Base-by-base conservation (phyloP, 2,888 invertebrate species). In the Matsumyia berberina region DNA sequence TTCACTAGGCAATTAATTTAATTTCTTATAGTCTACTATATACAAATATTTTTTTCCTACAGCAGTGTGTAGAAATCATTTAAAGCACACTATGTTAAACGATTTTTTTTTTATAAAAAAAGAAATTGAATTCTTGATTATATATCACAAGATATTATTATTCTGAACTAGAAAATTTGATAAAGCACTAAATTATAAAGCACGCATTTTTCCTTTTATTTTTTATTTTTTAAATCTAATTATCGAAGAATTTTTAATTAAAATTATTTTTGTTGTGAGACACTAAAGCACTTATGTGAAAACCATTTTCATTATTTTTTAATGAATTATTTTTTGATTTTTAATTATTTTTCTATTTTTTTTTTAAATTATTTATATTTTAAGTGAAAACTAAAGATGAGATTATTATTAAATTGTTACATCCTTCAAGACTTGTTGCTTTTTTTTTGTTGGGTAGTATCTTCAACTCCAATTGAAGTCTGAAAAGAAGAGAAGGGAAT, bases 261-360 rank as follows among this genome's bases (percentile, higher is more conserved):
- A 67, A 72, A 60, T 42, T 74, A 64, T 29, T 77, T 51, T 66
- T 76, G 42, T 81, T 81, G 76, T 86, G 85, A 66, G 69, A 81
- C 70, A 81, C 81, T 86, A 86, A 86, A 86, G 86, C 86, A 86
- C 86, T 86, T 86, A 77, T 86, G 86, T 86, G 86, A 86, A 81
- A 86, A 86, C 86, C 86, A 77, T 86, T 86, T 81, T 77, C 31
- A 67, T 83, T 67, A 44, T 15, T 42, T n/a, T 64, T 51, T 15
- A 39, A 58, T 0, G n/a, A 76, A 57, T 49, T 62, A 35, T 15
- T 37, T n/a, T 49, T 37, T 49, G 15, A 35, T 15, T 9, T 37
- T 39, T 53, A 17, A 33, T 35, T 66, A 17, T n/a, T n/a, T n/a
- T n/a, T n/a, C n/a, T 24, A 24, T 24, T 44, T 44, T 67, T 62